Base-by-base conservation (phyloP, 2,113 vertebrate species). In the Uria lomvia region DNA sequence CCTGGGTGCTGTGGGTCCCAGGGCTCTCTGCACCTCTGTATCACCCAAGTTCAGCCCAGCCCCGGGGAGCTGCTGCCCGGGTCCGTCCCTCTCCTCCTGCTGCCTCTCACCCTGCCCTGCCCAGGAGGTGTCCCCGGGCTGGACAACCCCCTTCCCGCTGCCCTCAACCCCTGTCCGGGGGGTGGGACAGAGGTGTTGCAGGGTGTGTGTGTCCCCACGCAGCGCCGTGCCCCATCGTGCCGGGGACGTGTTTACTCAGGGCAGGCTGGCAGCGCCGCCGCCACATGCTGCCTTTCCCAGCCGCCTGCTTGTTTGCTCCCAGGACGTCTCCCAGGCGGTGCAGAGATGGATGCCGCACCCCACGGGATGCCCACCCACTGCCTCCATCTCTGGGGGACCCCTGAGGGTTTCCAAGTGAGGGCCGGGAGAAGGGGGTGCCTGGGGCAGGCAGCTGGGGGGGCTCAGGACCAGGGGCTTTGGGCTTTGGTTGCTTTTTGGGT, bases 161-260 rank as follows among this genome's bases (percentile, higher is more conserved):
- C 42, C 34, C 42, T 49, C 42, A n/a, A 1, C 24, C 15, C 30
- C 47, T 36, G 12, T 34, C 71, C 9, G 9, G 22, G 22, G 27
- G 6, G 24, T 5, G 24, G 34, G 6, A 36, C 2, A 1, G 42
- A 49, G 42, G 21, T 1, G 0, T 20, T 11, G 26, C 15, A 2
- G 8, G 80, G 8, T 3, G 2, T 2, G 0, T 3, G 30, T 58
- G 52, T 42, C 40, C 58, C 66, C 45, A 32, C 2, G 1, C 36
- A 40, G 47, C 2, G 0, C 49, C 0, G 3, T 40, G 38, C 14
- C 43, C 63, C 29, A 8, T 13, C 0, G 23, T 30, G 34, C 80
- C 36, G 5, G 34, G 32, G 8, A 32, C 2, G 6, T 47, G 73
- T 85, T 76, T 87, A 76, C 71, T 42, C 45, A 19, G 75, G 36